These are phyloP conservation scores for Eucidaris tribuloides DNA, from an alignment of 35 echinoderm and acorn worm species.

Conservation along the genomic window DNA sequence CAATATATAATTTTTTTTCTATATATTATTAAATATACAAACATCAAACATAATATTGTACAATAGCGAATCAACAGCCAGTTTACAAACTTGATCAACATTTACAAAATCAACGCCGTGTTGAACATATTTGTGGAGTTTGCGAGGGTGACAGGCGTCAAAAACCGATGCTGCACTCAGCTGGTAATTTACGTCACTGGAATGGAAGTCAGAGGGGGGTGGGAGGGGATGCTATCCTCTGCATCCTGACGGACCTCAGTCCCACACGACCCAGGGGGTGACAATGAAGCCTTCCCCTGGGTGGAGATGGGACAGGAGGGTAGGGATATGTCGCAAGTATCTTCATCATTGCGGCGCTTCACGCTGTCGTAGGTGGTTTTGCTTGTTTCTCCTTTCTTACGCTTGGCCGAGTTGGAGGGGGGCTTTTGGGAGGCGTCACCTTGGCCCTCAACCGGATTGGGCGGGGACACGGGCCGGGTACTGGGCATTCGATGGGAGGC, in stretches of 20 bases:
- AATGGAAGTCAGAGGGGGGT: constrained; percentile 53
- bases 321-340: constrained; percentile 7
- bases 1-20: too few relatives aligned
- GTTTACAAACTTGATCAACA: too few relatives aligned
- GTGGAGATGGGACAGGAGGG: neutral
- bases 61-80: too few relatives aligned
- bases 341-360: constrained; percentile 92
- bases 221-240: constrained; percentile 16
- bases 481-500: constrained; percentile 42
- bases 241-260: constrained; percentile 30
- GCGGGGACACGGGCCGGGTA: constrained; percentile 8
- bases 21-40: too few relatives aligned
- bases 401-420: constrained; percentile 49
- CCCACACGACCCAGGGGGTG: constrained; percentile 29
- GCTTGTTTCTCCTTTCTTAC: constrained; percentile 56
- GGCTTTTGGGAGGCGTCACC: constrained; percentile 20
- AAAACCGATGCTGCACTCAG: too few relatives aligned
- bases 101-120: too few relatives aligned
- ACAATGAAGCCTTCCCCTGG: constrained; percentile 3
- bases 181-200: constrained; percentile 53
- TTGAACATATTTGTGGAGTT: too few relatives aligned
- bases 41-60: too few relatives aligned
- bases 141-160: too few relatives aligned
- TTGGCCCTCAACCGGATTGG: constrained; percentile 14
- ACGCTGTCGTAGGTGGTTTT: constrained; percentile 84